Conservation (phyloP, 2,888 invertebrate species). For the Ditula angustiorana region DNA sequence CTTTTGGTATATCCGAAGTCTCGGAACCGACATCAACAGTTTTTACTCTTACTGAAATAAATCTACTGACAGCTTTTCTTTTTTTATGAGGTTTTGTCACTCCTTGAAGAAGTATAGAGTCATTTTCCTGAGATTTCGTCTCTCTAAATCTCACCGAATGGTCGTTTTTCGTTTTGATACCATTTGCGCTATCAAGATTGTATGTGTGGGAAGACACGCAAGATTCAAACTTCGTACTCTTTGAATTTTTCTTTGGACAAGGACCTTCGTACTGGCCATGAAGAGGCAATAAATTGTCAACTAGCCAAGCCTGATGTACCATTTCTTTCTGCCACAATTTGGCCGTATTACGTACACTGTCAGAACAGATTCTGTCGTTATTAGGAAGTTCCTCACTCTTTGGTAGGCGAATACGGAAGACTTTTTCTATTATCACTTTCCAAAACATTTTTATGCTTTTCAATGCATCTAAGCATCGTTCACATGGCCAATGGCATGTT, state of each 20-base stretch:
- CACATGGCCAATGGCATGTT: slow-evolving; percentile 78
- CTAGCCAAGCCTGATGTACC: slow-evolving; percentile 60
- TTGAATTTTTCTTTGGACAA: slow-evolving; percentile 25
- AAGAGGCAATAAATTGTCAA: slow-evolving; percentile 57
- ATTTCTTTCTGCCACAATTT: slow-evolving; percentile 71
- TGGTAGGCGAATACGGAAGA: slow-evolving; percentile 62
- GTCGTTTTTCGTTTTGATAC: neutral
- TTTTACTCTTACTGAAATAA: slow-evolving; percentile 53
- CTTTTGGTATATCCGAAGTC: slow-evolving; percentile 46
- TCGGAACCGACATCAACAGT: slow-evolving; percentile 56
- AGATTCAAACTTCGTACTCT: slow-evolving; percentile 21
- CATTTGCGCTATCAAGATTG: neutral
- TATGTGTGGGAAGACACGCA: neutral
- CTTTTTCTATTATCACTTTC: slow-evolving; percentile 72
- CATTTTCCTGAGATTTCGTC: neutral
- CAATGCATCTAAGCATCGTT: slow-evolving; percentile 71
- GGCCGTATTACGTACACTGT: slow-evolving; percentile 61
- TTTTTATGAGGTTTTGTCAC: neutral
- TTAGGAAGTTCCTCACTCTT: slow-evolving; percentile 51
- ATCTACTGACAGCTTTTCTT: slow-evolving; percentile 48
- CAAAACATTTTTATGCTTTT: slow-evolving; percentile 78
- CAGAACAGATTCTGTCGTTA: slow-evolving; percentile 44
- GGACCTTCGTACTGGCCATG: slow-evolving; percentile 29
- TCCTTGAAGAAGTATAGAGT: neutral
- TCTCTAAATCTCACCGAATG: neutral